A percentile compares a stretch with the other conserved stretches of the same genome.
Conservation (phyloP, 2,888 invertebrate species). For the Timema podura region DNA sequence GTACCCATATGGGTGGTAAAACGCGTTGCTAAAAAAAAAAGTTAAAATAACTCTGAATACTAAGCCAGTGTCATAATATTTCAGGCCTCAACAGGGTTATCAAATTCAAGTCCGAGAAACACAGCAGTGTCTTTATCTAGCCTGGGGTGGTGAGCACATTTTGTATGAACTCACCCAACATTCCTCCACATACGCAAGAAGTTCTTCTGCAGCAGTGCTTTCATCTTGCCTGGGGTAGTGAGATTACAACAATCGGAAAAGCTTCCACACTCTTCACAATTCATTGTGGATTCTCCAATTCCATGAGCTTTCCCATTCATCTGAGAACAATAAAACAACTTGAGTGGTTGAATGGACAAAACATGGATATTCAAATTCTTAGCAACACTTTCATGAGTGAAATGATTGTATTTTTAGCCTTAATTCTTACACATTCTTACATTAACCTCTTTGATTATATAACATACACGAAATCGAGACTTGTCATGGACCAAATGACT, state of each 20-base stretch:
- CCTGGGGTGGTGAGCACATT: too few species aligned
- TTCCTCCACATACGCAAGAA: slow-evolving; percentile 89
- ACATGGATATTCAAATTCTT: slow-evolving; percentile 3
- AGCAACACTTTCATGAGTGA: not conserved
- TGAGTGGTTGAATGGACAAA: slow-evolving; percentile 6
- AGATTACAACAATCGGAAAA: slow-evolving; percentile 55
- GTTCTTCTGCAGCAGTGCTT: slow-evolving; percentile 81
- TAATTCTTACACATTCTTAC: not conserved
- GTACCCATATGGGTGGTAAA: too few species aligned
- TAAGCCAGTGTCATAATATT: too few species aligned
- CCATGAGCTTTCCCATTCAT: slow-evolving; percentile 45
- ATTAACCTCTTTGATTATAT: too few species aligned
- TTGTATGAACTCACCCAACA: slow-evolving; percentile 57
- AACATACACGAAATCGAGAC: too few species aligned
- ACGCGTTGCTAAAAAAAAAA: too few species aligned
- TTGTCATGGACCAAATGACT: too few species aligned
- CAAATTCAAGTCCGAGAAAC: too few species aligned
- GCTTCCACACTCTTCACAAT: slow-evolving; percentile 57
- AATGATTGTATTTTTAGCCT: not conserved
- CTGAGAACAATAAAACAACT: slow-evolving; percentile 38
- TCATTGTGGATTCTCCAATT: slow-evolving; percentile 49
- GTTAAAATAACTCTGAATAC: too few species aligned
- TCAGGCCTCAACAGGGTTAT: too few species aligned
- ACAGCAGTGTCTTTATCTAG: too few species aligned
- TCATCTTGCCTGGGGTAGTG: slow-evolving; percentile 81